Evolutionary conservation across 2,888 invertebrate species (phyloP).

Genomic region (Ornithoptera alexandrae): DNA sequence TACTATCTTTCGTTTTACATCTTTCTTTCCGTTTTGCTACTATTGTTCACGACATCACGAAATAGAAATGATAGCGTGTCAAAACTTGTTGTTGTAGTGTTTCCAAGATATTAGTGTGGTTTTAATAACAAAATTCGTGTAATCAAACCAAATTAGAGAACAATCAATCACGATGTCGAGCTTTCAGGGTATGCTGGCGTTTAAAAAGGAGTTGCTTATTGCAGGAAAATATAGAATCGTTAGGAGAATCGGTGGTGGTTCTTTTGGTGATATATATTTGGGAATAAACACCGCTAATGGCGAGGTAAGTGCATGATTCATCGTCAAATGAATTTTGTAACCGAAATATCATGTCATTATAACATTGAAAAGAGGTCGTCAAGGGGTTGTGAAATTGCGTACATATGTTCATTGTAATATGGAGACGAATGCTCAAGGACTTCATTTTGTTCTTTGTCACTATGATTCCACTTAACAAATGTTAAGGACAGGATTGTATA

Average conservation of each 20-base stretch:
- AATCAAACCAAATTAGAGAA: conserved; percentile 34
- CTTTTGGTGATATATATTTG: conserved; percentile 99
- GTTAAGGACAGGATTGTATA: background rate
- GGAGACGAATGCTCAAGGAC: conserved; percentile 26
- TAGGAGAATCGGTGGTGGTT: conserved; percentile 98
- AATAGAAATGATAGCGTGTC: conserved; percentile 46
- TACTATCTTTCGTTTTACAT: conserved; percentile 38
- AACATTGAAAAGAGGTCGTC: conserved; percentile 34
- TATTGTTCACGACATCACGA: conserved; percentile 36
- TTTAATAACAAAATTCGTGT: conserved; percentile 37
- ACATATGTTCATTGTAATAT: conserved; percentile 22
- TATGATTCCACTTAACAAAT: background rate
- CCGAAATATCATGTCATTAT: conserved; percentile 24
- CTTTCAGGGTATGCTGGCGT: conserved; percentile 43
- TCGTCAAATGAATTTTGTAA: conserved; percentile 9
- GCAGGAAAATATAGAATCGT: conserved; percentile 97
- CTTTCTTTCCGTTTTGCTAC: conserved; percentile 41
- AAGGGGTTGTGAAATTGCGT: conserved; percentile 33
- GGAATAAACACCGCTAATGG: conserved; percentile 96
- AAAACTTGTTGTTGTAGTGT: conserved; percentile 42
- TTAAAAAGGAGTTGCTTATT: conserved; percentile 86
- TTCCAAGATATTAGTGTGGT: conserved; percentile 37
- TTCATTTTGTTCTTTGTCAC: conserved; percentile 18
- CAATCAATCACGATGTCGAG: conserved; percentile 40
- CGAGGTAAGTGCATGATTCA: conserved; percentile 81